A percentile compares a stretch with the other conserved stretches of the same genome.
phyloP scores from a whole-genome alignment of 2,888 invertebrate species.

The Endomychus coccineus region DNA sequence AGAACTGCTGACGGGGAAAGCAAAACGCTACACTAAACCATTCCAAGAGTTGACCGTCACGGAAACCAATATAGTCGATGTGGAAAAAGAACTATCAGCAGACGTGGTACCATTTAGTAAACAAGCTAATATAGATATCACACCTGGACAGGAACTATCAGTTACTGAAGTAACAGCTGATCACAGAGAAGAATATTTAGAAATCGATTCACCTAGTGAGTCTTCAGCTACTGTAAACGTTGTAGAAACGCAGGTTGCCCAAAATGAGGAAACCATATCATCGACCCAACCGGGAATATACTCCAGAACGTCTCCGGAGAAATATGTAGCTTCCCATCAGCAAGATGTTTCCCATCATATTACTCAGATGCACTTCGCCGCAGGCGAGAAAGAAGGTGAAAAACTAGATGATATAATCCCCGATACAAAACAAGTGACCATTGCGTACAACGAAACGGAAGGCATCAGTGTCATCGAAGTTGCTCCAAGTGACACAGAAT shows the following conservation, averaged over 20 bases:
- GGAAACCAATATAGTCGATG: constrained; percentile 51
- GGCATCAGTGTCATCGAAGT: constrained; percentile 55
- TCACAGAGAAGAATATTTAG: constrained; percentile 48
- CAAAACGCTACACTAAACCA: constrained; percentile 45
- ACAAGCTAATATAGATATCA: constrained; percentile 49
- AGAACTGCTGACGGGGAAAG: constrained; percentile 41
- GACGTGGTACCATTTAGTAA: constrained; percentile 51
- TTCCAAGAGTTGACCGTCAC: constrained; percentile 49
- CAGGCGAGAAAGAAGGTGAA: constrained; percentile 49
- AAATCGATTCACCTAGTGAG: constrained; percentile 38
- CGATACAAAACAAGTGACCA: constrained; percentile 48
- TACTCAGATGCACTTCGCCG: constrained; percentile 42
- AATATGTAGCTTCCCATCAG: constrained; percentile 40
- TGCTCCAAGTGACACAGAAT: constrained; percentile 47
- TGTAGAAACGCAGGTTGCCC: constrained; percentile 46
- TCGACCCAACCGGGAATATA: constrained; percentile 45
- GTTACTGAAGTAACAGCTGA: constrained; percentile 51
- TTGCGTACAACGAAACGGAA: constrained; percentile 51
- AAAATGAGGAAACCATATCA: constrained; percentile 45
- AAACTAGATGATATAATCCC: constrained; percentile 43
- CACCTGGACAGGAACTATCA: constrained; percentile 53
- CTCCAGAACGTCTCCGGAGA: constrained; percentile 40
- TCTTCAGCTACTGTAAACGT: constrained; percentile 50
- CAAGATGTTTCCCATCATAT: constrained; percentile 45
- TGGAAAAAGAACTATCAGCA: constrained; percentile 41